Base-by-base conservation (phyloP, 2,113 vertebrate species). In the Lophochroa leadbeateri region DNA sequence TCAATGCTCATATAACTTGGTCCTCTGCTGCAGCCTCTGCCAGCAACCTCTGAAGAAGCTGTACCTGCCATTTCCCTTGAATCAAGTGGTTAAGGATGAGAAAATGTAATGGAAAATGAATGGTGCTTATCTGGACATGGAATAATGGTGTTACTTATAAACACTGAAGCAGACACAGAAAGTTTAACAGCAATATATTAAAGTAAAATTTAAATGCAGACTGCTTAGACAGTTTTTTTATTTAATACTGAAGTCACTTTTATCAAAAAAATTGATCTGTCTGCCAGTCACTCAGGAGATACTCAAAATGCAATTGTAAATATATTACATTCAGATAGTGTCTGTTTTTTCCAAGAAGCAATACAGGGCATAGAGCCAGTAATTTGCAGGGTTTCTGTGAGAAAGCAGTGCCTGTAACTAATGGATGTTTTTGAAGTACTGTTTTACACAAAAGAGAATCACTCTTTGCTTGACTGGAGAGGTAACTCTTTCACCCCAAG, bases 291-390 rank as follows among this genome's bases (percentile, higher is more conserved):
- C 24, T 49, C 57, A 33, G 28, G 50, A 90, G 55, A 64, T 44
- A 86, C 77, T 88, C 49, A 90, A 92, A 94, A 91, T 82, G 57
- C 74, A 91, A n/a, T 71, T 86, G 85, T 67, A 94, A 94, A 91
- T 82, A 78, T 64, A 88, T 83, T 86, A 43, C 50, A 52, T 23
- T 75, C 72, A 91, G 82, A 93, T 90, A 75, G 39, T 13, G 6
- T 46, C 69, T 94, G 61, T 33, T 93, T 52, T 94, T 93, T 92
- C 80, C 44, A 6, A 90, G 92, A 83, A 88, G 46, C 37, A 67
- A 37, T 68, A n/a, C 57, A 58, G 27, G 60, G 63, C 63, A 55
- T 25, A 55, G 37, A 85, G 75, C 23, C 39, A 88, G 82, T 4
- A 25, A 69, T 39, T 35, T 83, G 68, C 29, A 68, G 33, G n/a